Conservation (phyloP, 2,113 vertebrate genomes). For the Sminthopsis crassicaudata region DNA sequence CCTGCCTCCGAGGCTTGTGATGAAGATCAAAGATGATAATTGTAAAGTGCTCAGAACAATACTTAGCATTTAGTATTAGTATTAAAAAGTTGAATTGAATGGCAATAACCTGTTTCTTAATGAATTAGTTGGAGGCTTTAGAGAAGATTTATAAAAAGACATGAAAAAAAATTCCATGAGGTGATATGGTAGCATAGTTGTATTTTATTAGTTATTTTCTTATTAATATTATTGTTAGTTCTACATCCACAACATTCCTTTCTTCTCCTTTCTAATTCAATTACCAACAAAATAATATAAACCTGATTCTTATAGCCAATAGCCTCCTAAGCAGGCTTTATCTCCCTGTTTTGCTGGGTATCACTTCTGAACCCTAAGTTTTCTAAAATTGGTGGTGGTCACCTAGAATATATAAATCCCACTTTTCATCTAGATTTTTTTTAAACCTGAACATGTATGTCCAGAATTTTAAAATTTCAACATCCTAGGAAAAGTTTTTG, state of each 20-base stretch:
- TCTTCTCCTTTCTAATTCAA: neutral
- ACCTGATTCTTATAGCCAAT: neutral
- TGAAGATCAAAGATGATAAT: neutral
- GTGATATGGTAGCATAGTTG: neutral
- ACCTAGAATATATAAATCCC: neutral
- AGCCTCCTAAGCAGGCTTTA: neutral
- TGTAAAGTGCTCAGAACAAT: neutral
- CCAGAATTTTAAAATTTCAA: neutral
- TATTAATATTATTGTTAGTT: neutral
- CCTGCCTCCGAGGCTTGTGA: neutral
- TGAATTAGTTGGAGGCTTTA: neutral
- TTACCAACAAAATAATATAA: neutral
- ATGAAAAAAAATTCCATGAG: neutral
- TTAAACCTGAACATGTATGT: neutral
- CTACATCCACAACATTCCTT: neutral
- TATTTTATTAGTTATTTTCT: neutral
- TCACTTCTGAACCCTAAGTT: neutral
- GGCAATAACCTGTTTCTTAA: neutral
- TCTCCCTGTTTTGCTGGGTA: neutral
- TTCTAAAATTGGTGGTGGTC: neutral
- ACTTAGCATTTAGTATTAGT: neutral
- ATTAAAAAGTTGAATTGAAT: neutral
- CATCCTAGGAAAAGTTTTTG: neutral
- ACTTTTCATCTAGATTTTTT: neutral
- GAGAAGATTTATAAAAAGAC: neutral